Percentiles rank a stretch among this genome's conserved stretches.
These are phyloP conservation scores for Napeogenes sylphis DNA, from an alignment of 2,888 invertebrate species.

Conservation along the genomic window DNA sequence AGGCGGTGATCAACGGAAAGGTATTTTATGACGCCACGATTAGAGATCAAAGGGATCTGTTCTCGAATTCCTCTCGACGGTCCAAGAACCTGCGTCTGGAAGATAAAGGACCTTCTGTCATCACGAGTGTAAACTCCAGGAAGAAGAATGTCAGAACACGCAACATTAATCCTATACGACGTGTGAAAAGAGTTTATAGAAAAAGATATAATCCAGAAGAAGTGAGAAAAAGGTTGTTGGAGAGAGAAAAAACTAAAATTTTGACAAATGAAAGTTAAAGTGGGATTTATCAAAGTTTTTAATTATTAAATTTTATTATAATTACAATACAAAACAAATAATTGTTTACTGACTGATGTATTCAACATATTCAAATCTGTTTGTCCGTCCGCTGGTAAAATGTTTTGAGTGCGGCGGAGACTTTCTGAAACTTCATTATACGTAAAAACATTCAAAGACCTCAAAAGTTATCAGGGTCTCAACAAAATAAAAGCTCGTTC, in stretches of 20 bases:
- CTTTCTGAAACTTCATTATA: too few species aligned
- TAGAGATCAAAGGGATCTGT: constrained; percentile 58
- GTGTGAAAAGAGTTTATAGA: constrained; percentile 66
- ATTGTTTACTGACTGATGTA: too few species aligned
- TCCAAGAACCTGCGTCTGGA: constrained; percentile 42
- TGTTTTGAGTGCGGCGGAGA: too few species aligned
- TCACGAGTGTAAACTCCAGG: constrained; percentile 48
- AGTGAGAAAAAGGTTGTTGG: constrained; percentile 69
- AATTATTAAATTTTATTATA: too few species aligned
- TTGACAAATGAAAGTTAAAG: constrained; percentile 31
- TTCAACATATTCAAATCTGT: too few species aligned
- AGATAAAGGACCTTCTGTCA: constrained; percentile 46
- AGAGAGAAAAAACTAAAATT: constrained; percentile 58
- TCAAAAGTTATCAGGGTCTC: too few species aligned
- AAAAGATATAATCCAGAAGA: constrained; percentile 73
- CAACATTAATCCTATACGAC: constrained; percentile 62
- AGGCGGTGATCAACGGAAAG: constrained; percentile 69
- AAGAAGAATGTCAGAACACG: constrained; percentile 59
- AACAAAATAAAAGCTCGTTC: too few species aligned
- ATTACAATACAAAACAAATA: not conserved
- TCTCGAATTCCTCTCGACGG: constrained; percentile 49
- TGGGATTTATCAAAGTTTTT: constrained; percentile 11
- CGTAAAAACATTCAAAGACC: too few species aligned
- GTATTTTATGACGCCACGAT: constrained; percentile 70
- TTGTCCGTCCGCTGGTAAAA: too few species aligned